Conservation (phyloP, 1,140 invertebrate genomes). For the Araneus ventricosus region DNA sequence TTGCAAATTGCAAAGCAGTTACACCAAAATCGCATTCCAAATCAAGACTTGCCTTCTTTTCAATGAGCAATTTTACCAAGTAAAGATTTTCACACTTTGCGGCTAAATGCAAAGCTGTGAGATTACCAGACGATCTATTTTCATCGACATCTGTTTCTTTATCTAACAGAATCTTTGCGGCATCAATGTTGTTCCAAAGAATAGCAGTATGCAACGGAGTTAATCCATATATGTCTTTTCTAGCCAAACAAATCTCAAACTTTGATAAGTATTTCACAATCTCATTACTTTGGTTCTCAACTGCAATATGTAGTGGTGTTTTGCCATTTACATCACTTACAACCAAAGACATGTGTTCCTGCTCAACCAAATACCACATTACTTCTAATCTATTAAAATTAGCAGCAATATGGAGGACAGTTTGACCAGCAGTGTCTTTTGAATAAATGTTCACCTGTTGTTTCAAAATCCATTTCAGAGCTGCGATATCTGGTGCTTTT, state of each 20-base stretch:
- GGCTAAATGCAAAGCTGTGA: background rate
- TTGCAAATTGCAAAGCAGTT: background rate
- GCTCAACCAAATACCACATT: conserved; percentile 85
- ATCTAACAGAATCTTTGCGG: background rate
- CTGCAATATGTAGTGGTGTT: too few relatives aligned
- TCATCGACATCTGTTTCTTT: background rate
- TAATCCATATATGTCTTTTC: too few relatives aligned
- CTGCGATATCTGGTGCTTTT: conserved; percentile 27
- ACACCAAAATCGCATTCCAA: background rate
- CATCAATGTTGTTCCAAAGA: background rate
- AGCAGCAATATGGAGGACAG: background rate
- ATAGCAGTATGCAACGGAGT: background rate
- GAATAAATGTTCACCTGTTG: conserved; percentile 84
- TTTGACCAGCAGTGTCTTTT: conserved; percentile 84
- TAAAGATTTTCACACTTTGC: background rate
- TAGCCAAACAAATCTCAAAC: too few relatives aligned
- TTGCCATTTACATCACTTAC: background rate
- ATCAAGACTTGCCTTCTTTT: background rate
- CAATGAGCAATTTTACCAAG: background rate
- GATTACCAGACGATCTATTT: too few relatives aligned
- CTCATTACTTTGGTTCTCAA: background rate
- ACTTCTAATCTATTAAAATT: background rate
- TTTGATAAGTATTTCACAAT: too few relatives aligned
- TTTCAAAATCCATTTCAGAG: background rate
- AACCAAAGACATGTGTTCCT: background rate